Evolutionary conservation across 2,797 vertebrate species (phyloP).

Genomic region (Holocentrus rufus): DNA sequence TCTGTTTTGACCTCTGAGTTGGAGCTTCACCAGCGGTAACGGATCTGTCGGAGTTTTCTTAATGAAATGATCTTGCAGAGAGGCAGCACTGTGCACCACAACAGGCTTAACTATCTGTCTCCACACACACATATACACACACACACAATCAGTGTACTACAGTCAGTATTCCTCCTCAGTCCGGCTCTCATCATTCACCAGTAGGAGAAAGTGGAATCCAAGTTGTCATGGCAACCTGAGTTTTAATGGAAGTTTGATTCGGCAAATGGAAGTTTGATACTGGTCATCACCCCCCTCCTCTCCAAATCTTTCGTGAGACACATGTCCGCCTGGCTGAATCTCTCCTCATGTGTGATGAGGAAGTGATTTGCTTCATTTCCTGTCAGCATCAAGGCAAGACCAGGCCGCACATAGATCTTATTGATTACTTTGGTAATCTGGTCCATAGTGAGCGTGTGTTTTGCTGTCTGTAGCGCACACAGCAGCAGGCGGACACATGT

Average conservation of each 20-base stretch:
- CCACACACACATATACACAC: conserved; percentile 11
- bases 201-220: background rate
- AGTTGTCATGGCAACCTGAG: conserved; percentile 57
- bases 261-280: too few relatives aligned
- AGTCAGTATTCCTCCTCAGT: conserved; percentile 16
- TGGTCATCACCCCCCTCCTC: too few relatives aligned
- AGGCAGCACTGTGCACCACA: conserved; percentile 24
- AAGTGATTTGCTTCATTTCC: background rate
- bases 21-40: conserved; percentile 18
- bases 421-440: conserved; percentile 31
- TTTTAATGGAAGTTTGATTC: conserved; percentile 48
- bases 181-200: background rate
- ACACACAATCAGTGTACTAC: background rate
- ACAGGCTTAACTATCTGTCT: conserved; percentile 23
- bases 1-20: conserved; percentile 27
- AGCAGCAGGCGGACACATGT: conserved; percentile 44
- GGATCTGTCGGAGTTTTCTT: conserved; percentile 43
- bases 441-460: conserved; percentile 16
- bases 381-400: background rate
- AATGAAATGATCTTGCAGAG: conserved; percentile 44
- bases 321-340: too few relatives aligned
- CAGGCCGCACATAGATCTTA: conserved; percentile 25
- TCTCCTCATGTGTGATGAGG: too few relatives aligned
- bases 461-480: conserved; percentile 10
- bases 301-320: too few relatives aligned